Conservation (phyloP, 2,888 invertebrate species). For the Argyresthia albistria region DNA sequence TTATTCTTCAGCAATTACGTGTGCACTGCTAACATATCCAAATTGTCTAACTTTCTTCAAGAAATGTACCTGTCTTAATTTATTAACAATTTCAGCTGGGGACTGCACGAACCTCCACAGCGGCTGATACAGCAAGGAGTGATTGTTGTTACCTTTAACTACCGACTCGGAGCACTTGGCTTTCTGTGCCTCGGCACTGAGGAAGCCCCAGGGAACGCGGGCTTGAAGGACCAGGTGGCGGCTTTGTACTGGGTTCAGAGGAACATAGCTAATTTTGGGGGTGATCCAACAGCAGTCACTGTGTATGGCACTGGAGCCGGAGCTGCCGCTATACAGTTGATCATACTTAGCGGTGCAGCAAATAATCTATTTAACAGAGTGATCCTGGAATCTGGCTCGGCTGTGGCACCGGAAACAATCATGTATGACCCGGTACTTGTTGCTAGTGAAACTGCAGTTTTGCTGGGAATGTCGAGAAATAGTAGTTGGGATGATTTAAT, state of each 20-base stretch:
- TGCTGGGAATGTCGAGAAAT: constrained; percentile 49
- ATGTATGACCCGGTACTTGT: constrained; percentile 28
- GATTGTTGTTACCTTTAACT: constrained; percentile 50
- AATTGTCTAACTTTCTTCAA: too few species aligned
- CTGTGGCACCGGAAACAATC: constrained; percentile 38
- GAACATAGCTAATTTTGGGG: constrained; percentile 52
- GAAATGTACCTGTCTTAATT: too few species aligned
- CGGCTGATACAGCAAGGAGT: constrained; percentile 32
- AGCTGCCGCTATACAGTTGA: constrained; percentile 40
- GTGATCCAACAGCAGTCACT: constrained; percentile 43
- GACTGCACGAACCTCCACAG: constrained; percentile 32
- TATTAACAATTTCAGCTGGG: constrained; percentile 32
- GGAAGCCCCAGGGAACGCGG: constrained; percentile 48
- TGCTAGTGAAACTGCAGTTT: constrained; percentile 41
- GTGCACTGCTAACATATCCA: too few species aligned
- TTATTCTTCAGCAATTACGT: too few species aligned
- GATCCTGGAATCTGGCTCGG: constrained; percentile 51
- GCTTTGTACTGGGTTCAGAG: constrained; percentile 54
- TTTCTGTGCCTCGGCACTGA: constrained; percentile 46
- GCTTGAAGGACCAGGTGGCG: constrained; percentile 55
- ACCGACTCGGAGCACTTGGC: constrained; percentile 51
- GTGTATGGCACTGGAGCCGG: constrained; percentile 51
- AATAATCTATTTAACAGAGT: constrained; percentile 41
- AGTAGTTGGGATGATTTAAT: constrained; percentile 21
- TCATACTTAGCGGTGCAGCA: constrained; percentile 37